phyloP scores from a whole-genome alignment of 2,113 vertebrate species.

The Macrotis lagotis region DNA sequence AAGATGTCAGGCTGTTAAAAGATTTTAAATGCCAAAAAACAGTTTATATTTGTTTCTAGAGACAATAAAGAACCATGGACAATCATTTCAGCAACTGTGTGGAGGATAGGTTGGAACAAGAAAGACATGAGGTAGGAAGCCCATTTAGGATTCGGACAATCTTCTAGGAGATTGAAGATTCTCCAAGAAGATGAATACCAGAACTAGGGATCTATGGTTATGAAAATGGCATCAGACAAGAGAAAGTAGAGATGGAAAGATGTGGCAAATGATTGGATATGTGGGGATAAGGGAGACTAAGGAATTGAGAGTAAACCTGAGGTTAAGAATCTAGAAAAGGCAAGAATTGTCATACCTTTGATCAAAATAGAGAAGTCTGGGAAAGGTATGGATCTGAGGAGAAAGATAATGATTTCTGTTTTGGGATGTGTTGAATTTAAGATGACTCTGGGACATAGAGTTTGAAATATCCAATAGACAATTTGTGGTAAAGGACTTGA shows the following conservation, averaged over 20 bases:
- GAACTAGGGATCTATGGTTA: not conserved
- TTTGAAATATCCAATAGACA: not conserved
- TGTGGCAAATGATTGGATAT: not conserved
- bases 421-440: not conserved
- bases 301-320: not conserved
- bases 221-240: not conserved
- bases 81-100: not conserved
- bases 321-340: not conserved
- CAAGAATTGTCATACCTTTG: not conserved
- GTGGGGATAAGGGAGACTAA: not conserved
- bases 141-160: too few species aligned
- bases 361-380: not conserved
- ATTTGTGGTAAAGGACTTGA: not conserved
- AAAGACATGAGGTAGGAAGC: not conserved
- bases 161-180: too few species aligned
- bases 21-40: not conserved
- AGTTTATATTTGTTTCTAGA: not conserved
- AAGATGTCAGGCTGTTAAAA: not conserved
- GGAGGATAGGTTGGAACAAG: not conserved
- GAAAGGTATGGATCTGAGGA: not conserved
- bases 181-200: not conserved
- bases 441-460: not conserved
- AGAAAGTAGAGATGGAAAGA: not conserved
- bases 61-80: not conserved
- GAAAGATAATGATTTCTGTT: not conserved